Evolutionary conservation across 2,113 vertebrate species (phyloP).

Genomic region (Cephalopholis sonnerati): DNA sequence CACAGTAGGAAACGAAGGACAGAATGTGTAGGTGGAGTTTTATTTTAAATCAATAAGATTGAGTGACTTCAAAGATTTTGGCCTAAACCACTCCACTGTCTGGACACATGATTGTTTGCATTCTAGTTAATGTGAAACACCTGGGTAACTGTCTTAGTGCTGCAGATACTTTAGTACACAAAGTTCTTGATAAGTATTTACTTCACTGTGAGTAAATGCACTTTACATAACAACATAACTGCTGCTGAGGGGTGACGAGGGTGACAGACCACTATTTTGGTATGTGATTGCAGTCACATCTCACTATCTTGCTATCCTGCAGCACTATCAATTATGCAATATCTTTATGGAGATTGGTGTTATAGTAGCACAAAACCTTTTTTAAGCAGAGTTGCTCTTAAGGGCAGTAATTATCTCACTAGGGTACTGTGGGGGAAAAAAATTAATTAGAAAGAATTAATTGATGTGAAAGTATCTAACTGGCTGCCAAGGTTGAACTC

Average conservation of each 20-base stretch:
- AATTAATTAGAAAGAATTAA: constrained; percentile 60
- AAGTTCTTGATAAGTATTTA: not conserved
- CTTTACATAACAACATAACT: constrained; percentile 20
- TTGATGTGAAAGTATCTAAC: constrained; percentile 41
- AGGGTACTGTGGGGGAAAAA: not conserved
- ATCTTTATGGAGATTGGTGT: constrained; percentile 50
- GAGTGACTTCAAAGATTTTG: constrained; percentile 3
- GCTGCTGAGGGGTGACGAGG: not conserved
- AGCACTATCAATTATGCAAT: constrained; percentile 59
- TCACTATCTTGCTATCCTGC: constrained; percentile 23
- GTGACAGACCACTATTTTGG: not conserved
- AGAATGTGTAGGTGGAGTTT: constrained; percentile 11
- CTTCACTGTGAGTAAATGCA: not conserved
- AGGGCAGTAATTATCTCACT: constrained; percentile 57
- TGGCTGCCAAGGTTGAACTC: constrained; percentile 42
- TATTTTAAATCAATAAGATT: constrained; percentile 13
- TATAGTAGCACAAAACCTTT: constrained; percentile 43
- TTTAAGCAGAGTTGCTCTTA: constrained; percentile 33
- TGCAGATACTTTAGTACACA: not conserved
- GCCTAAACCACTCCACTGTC: not conserved
- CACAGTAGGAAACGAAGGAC: not conserved
- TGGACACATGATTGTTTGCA: not conserved
- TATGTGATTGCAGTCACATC: not conserved
- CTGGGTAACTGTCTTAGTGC: not conserved
- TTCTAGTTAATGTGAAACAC: constrained; percentile 6